A percentile compares a stretch with the other conserved stretches of the same genome.
phyloP scores from a whole-genome alignment of 2,113 vertebrate species.

The Rynchops niger region DNA sequence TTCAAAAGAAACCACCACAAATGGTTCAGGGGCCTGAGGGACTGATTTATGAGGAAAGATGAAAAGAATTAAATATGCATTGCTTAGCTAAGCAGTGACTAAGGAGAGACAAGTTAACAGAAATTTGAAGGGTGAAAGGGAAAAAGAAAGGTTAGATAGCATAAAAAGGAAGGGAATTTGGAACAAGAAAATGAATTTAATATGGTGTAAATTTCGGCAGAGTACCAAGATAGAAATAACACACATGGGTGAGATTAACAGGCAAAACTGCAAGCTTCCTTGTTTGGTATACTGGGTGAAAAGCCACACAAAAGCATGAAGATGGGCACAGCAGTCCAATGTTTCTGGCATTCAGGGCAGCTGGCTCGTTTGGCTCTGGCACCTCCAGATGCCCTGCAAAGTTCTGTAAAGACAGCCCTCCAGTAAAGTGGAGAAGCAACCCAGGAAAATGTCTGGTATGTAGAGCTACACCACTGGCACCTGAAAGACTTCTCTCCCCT shows the following conservation, averaged over 20 bases:
- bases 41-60: slow-evolving; percentile 55
- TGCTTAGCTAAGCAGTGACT: slow-evolving; percentile 42
- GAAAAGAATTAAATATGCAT: slow-evolving; percentile 58
- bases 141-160: background rate
- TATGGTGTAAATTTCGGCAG: background rate
- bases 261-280: background rate
- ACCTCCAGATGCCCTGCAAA: background rate
- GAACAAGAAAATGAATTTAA: background rate
- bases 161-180: background rate
- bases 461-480: background rate
- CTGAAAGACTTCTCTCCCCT: background rate
- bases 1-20: slow-evolving; percentile 54
- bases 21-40: slow-evolving; percentile 7
- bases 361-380: background rate
- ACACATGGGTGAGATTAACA: background rate
- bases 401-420: background rate
- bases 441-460: background rate
- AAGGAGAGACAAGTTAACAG: slow-evolving; percentile 6
- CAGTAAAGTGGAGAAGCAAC: background rate
- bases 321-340: fast-evolving
- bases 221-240: background rate
- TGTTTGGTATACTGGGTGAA: background rate
- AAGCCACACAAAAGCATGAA: background rate
- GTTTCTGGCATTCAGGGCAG: background rate
- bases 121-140: background rate